These are phyloP conservation scores for Pseudotriccus pelzelni DNA, from an alignment of 2,797 vertebrate species.

Conservation along the genomic window DNA sequence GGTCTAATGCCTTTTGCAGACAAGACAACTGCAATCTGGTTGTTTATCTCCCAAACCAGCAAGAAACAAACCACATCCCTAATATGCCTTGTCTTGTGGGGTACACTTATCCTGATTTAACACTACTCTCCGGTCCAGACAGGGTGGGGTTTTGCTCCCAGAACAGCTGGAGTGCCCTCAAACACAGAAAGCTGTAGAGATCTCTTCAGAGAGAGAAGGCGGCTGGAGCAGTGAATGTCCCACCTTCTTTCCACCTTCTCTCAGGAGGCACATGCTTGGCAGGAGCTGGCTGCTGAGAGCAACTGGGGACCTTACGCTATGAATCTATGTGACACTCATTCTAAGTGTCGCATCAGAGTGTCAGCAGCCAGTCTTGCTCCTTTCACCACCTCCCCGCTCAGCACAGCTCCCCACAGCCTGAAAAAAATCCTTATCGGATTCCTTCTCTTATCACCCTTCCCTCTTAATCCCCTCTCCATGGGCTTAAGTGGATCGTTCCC, in stretches of 20 bases:
- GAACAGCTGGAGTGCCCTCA: neutral
- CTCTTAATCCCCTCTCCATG: neutral
- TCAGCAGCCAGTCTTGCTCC: neutral
- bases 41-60: neutral
- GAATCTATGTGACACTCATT: neutral
- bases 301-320: neutral
- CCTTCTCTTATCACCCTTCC: constrained; percentile 48
- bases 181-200: neutral
- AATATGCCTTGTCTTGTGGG: neutral
- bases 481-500: neutral
- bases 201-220: neutral
- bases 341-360: neutral
- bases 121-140: neutral
- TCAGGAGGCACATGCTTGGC: neutral
- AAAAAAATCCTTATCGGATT: constrained; percentile 32
- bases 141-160: neutral
- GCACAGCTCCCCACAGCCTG: neutral
- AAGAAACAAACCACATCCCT: neutral
- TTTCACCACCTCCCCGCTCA: neutral
- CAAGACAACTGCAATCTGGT: neutral
- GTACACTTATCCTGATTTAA: neutral
- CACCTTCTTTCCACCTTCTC: neutral
- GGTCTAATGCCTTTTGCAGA: neutral
- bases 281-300: neutral
- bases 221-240: neutral